phyloP scores from a whole-genome alignment of 2,113 vertebrate species.

The Chaenocephalus aceratus region DNA sequence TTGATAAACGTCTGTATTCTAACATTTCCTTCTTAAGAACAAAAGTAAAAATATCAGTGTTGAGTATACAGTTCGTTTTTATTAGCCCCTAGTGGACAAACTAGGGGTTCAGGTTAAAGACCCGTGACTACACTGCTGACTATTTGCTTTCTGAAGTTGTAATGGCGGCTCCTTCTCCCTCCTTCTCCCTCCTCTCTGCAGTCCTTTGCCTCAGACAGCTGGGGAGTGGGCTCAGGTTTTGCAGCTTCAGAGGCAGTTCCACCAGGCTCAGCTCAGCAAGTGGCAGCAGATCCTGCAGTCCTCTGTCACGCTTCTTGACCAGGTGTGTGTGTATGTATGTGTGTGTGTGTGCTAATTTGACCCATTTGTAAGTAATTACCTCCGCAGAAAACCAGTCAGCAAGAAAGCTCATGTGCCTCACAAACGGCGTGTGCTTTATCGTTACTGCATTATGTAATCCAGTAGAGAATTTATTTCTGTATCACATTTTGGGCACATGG shows the following conservation, averaged over 20 bases:
- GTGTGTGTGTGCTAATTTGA: not conserved
- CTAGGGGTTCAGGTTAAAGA: not conserved
- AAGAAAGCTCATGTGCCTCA: not conserved
- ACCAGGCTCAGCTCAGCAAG: conserved; percentile 89
- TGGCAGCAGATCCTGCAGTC: conserved; percentile 92
- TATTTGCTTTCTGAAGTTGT: not conserved
- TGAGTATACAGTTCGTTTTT: not conserved
- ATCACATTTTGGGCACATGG: too few species aligned
- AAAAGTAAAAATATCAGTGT: not conserved
- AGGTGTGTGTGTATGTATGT: conserved; percentile 79
- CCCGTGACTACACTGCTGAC: not conserved
- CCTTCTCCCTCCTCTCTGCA: conserved; percentile 43
- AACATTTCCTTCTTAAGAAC: not conserved
- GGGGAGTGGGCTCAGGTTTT: conserved; percentile 91
- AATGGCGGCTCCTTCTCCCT: not conserved
- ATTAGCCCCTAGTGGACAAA: not conserved
- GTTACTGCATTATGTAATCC: not conserved
- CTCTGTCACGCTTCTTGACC: conserved; percentile 90
- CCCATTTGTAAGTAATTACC: not conserved
- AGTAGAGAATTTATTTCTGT: too few species aligned
- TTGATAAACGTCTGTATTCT: not conserved
- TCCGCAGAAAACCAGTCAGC: not conserved
- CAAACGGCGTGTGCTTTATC: not conserved
- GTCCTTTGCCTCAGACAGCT: conserved; percentile 89
- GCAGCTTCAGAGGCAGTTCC: conserved; percentile 91